phyloP scores from a whole-genome alignment of 1,140 invertebrate species.

The Formica exsecta region DNA sequence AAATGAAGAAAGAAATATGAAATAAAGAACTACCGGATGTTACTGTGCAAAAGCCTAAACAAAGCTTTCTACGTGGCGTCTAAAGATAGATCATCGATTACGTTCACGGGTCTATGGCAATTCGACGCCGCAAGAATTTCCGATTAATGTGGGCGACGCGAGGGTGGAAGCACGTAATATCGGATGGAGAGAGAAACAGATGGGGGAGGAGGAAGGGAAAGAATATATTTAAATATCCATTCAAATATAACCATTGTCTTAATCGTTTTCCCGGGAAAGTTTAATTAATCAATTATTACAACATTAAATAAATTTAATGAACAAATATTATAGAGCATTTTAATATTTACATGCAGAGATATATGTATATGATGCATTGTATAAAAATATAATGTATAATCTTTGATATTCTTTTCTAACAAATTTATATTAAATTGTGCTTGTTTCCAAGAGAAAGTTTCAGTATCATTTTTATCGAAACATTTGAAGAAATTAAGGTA shows the following conservation, averaged over 20 bases:
- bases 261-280: background rate
- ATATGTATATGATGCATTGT: no score
- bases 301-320: background rate
- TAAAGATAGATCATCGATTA: slow-evolving; percentile 71
- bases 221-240: background rate
- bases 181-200: background rate
- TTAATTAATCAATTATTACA: background rate
- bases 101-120: slow-evolving; percentile 48
- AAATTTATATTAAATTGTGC: no score
- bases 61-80: background rate
- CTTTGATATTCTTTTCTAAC: no score
- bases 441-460: no score
- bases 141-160: slow-evolving; percentile 39
- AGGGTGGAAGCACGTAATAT: slow-evolving; percentile 47
- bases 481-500: no score
- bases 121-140: slow-evolving; percentile 66
- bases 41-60: background rate
- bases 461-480: no score
- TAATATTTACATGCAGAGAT: no score
- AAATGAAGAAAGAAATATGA: background rate
- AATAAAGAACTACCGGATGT: background rate
- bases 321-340: background rate
- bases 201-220: no score
- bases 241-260: background rate
- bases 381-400: no score